A percentile compares a stretch with the other conserved stretches of the same genome.
phyloP scores from a whole-genome alignment of 2,113 vertebrate species.

The Chloroceryle aenea region DNA sequence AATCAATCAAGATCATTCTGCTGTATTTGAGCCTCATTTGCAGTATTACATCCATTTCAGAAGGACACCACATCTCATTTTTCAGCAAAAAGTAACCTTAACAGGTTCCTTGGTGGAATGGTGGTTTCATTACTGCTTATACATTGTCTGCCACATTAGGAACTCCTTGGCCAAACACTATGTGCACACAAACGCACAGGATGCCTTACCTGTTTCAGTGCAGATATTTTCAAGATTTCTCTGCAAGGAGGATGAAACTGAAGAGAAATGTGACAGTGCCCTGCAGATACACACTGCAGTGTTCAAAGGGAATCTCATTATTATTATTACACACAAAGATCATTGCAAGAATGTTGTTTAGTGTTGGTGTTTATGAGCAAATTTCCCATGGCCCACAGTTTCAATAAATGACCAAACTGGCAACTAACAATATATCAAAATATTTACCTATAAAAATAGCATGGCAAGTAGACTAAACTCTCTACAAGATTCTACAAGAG shows the following conservation, averaged over 20 bases:
- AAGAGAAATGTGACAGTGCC: not conserved
- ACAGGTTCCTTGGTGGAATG: not conserved
- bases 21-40: not conserved
- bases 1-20: not conserved
- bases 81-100: not conserved
- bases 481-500: too few species aligned
- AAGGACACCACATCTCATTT: not conserved
- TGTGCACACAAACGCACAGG: not conserved
- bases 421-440: not conserved
- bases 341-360: not conserved
- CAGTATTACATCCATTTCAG: not conserved
- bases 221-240: not conserved
- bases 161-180: not conserved
- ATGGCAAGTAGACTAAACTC: not conserved
- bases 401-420: not conserved
- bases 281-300: accelerated
- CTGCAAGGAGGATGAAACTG: not conserved
- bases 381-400: not conserved
- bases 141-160: not conserved
- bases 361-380: not conserved
- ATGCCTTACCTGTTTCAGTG: not conserved
- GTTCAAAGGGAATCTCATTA: not conserved
- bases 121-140: not conserved
- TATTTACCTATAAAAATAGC: not conserved
- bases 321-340: not conserved